Percentiles rank a stretch among this genome's conserved stretches.
Evolutionary conservation across 2,888 invertebrate genomes (phyloP).

Genomic region (Synanthedon andrenaeformis): DNA sequence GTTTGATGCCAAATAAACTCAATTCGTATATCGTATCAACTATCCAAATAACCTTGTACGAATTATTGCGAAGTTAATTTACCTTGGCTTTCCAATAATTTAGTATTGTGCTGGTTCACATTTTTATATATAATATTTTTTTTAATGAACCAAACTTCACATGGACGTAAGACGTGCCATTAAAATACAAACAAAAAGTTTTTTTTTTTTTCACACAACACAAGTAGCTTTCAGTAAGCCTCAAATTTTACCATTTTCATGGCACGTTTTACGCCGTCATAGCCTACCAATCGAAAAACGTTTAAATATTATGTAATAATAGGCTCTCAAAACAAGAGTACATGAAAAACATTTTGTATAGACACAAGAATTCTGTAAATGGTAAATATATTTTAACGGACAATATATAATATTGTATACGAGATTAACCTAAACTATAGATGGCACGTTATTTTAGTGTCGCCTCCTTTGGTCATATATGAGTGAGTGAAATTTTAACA

Average conservation of each 20-base stretch:
- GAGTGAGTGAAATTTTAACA: conserved; percentile 37
- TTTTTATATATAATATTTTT: conserved; percentile 15
- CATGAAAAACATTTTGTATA: conserved; percentile 71
- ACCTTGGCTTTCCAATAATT: conserved; percentile 39
- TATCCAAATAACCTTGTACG: conserved; percentile 48
- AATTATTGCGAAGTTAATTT: conserved; percentile 48
- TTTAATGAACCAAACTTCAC: conserved; percentile 25
- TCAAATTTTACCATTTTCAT: no score
- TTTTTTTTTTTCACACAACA: no score
- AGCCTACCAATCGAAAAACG: conserved; percentile 39
- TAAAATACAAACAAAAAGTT: no score
- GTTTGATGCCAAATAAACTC: conserved; percentile 47
- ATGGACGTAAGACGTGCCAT: neutral
- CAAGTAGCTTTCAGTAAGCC: no score
- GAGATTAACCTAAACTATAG: conserved; percentile 72
- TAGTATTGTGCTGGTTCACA: conserved; percentile 21
- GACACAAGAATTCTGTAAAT: conserved; percentile 71
- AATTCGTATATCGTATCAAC: conserved; percentile 24
- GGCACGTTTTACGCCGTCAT: conserved; percentile 3
- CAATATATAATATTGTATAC: conserved; percentile 72
- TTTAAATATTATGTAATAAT: conserved; percentile 57
- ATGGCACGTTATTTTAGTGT: conserved; percentile 70
- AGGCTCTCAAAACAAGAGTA: conserved; percentile 73
- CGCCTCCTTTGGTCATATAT: conserved; percentile 64
- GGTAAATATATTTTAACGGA: conserved; percentile 72